Conservation (phyloP, 1,140 invertebrate species). For the Cyclina sinensis region DNA sequence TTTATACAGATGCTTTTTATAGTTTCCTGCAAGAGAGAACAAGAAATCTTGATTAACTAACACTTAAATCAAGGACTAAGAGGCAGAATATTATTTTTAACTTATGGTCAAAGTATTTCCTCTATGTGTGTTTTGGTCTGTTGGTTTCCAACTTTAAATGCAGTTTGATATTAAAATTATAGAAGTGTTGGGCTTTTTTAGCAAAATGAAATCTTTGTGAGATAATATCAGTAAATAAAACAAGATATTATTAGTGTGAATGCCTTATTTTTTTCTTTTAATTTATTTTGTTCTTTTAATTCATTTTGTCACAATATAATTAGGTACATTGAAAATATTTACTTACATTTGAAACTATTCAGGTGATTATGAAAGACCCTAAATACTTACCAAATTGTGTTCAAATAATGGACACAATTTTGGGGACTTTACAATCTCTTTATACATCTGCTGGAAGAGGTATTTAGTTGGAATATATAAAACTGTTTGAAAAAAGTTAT, state of each 20-base stretch:
- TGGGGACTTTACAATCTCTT: constrained; percentile 36
- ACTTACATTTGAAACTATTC: constrained; percentile 2
- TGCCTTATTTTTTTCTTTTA: constrained; percentile 24
- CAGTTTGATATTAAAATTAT: no score
- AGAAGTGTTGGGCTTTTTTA: not conserved
- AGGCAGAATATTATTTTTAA: constrained; percentile 3
- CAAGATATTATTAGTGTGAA: not conserved
- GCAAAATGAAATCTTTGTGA: constrained; percentile 18
- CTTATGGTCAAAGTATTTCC: no score
- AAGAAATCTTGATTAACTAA: not conserved
- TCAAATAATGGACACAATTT: constrained; percentile 61
- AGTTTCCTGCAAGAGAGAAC: constrained; percentile 27
- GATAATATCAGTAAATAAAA: constrained; percentile 14
- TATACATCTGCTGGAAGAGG: constrained; percentile 53
- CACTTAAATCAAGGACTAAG: not conserved
- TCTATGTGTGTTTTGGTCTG: no score
- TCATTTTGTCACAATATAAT: constrained; percentile 34
- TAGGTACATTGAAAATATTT: not conserved
- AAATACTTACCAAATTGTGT: constrained; percentile 63
- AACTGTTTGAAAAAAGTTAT: constrained; percentile 33
- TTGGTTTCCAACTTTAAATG: no score
- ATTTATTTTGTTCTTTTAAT: constrained; percentile 13
- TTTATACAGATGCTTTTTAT: not conserved
- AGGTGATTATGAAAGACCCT: constrained; percentile 64
- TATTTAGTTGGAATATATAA: constrained; percentile 44